Evolutionary conservation across 2,113 vertebrate species (phyloP).

Genomic region (Morone saxatilis): DNA sequence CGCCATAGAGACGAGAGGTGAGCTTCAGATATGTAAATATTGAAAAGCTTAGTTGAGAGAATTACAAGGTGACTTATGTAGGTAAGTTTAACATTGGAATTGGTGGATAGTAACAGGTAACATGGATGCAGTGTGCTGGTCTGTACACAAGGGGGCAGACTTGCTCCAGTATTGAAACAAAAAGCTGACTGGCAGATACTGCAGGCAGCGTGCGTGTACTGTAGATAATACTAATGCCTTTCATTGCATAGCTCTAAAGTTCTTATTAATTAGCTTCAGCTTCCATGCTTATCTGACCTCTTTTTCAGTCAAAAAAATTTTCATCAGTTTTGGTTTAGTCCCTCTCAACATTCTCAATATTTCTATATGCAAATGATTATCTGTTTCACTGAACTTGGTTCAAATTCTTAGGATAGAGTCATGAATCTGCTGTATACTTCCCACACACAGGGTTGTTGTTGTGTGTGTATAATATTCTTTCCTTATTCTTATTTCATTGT

Average conservation of each 20-base stretch:
- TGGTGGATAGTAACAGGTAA: neutral
- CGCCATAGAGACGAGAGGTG: constrained; percentile 95
- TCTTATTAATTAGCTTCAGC: constrained; percentile 20
- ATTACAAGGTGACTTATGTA: neutral
- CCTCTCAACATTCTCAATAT: neutral
- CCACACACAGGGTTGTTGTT: neutral
- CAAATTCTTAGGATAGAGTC: neutral
- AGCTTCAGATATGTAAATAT: constrained; percentile 38
- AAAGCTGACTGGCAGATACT: neutral
- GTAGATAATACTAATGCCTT: constrained; percentile 9
- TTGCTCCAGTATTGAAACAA: constrained; percentile 54
- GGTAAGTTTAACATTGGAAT: neutral
- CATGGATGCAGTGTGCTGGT: constrained; percentile 12
- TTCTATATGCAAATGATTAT: neutral
- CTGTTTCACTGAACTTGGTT: neutral
- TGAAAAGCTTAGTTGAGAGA: neutral
- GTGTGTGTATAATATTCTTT: neutral
- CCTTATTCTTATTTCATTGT: neutral
- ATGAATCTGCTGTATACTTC: neutral
- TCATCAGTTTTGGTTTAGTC: neutral
- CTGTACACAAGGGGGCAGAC: constrained; percentile 78
- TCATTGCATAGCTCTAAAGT: neutral
- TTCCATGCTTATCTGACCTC: neutral
- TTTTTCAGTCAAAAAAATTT: neutral
- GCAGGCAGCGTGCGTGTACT: neutral